phyloP scores from a whole-genome alignment of 1,140 invertebrate species.

The Watersipora subatra region DNA sequence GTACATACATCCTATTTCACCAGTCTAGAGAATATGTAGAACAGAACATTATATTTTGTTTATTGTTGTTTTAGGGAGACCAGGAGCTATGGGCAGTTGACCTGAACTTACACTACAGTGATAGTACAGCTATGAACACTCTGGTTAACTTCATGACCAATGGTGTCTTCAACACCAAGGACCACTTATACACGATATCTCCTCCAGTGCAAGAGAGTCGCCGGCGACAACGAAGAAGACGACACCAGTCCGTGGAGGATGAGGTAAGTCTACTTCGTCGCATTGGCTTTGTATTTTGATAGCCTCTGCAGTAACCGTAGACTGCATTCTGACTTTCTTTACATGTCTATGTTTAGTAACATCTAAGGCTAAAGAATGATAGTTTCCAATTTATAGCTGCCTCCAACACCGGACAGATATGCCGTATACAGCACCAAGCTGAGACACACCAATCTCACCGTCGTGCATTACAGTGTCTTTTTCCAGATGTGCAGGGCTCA shows the following conservation, averaged over 20 bases:
- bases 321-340: no score
- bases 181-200: constrained; percentile 27
- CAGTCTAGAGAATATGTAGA: no score
- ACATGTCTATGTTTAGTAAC: no score
- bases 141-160: constrained; percentile 34
- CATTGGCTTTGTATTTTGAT: neutral
- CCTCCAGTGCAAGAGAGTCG: constrained; percentile 20
- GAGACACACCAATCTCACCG: constrained; percentile 35
- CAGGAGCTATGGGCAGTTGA: constrained; percentile 37
- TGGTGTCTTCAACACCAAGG: constrained; percentile 24
- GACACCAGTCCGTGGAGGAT: constrained; percentile 18
- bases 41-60: no score
- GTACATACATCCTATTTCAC: no score
- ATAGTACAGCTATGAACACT: constrained; percentile 30
- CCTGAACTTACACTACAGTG: constrained; percentile 33
- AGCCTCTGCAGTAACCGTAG: no score
- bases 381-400: constrained; percentile 7
- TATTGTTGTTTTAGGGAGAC: constrained; percentile 23
- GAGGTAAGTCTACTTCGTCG: constrained; percentile 5
- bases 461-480: constrained; percentile 41
- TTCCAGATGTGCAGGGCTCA: constrained; percentile 42
- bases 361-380: no score
- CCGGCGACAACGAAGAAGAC: constrained; percentile 13
- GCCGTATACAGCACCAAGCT: constrained; percentile 35
- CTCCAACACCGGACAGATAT: constrained; percentile 20